Percentiles rank a stretch among this genome's conserved stretches.
Conservation (phyloP, 2,797 vertebrate species). For the Rhodeus uyekii region DNA sequence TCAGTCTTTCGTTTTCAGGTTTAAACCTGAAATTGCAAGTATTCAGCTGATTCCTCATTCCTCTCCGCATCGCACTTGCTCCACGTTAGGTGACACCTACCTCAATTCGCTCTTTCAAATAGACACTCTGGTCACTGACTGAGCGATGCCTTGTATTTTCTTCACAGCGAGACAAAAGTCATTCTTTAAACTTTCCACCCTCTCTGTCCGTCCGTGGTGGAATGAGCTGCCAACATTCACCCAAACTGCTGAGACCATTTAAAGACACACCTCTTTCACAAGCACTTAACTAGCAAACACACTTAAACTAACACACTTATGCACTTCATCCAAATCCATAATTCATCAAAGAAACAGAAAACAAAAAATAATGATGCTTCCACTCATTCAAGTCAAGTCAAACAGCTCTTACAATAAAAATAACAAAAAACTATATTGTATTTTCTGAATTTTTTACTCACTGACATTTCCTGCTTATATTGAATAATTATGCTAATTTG, state of each 20-base stretch:
- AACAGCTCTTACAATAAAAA: background rate
- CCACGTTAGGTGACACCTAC: no score
- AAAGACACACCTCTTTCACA: background rate
- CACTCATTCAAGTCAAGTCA: background rate
- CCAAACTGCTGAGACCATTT: no score
- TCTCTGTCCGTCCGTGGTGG: background rate
- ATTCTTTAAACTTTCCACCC: background rate
- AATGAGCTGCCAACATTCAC: background rate
- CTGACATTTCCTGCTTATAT: slow-evolving; percentile 47
- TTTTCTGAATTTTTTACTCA: background rate
- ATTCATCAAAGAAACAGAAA: background rate
- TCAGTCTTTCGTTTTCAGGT: no score
- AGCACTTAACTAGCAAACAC: background rate
- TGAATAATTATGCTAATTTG: background rate
- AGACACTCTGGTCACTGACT: background rate
- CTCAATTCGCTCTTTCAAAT: background rate
- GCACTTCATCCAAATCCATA: no score
- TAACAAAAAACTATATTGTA: no score
- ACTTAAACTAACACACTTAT: background rate
- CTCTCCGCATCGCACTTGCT: no score
- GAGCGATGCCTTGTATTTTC: background rate
- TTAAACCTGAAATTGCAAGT: no score
- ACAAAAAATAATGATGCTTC: slow-evolving; percentile 3
- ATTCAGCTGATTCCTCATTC: no score
- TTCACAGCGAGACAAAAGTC: background rate